Percentiles rank a stretch among this genome's conserved stretches.
These are phyloP conservation scores for Amiota communis DNA, from an alignment of 2,888 invertebrate genomes.

Conservation along the genomic window DNA sequence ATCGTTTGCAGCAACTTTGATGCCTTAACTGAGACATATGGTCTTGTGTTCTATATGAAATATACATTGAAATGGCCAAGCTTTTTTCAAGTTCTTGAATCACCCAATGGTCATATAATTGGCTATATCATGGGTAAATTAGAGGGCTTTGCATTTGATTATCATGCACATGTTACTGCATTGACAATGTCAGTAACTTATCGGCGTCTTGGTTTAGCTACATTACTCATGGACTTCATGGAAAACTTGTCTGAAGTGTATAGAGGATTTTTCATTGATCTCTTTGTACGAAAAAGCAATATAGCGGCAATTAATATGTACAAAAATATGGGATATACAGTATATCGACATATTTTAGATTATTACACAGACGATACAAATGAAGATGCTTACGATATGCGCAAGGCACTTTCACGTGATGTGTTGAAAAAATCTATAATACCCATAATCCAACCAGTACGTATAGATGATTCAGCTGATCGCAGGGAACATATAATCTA, in stretches of 20 bases:
- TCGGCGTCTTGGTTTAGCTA: neutral
- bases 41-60: neutral
- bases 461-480: too few relatives aligned
- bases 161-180: neutral
- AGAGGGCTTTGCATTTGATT: neutral
- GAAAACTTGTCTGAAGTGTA: neutral
- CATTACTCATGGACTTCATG: neutral
- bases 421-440: neutral
- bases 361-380: neutral
- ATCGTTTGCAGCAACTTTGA: neutral
- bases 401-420: neutral
- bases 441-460: too few relatives aligned
- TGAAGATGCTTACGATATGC: constrained; percentile 1
- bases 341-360: neutral
- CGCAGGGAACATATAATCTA: too few relatives aligned
- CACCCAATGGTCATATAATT: neutral
- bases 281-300: neutral
- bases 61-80: neutral
- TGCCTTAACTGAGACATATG: neutral
- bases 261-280: neutral
- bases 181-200: neutral
- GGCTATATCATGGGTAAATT: neutral
- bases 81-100: constrained; percentile 4
- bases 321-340: neutral
- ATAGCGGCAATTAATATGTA: neutral